Percentiles rank a stretch among this genome's conserved stretches.
phyloP scores from a whole-genome alignment of 2,113 vertebrate genomes.

The Lycaon pictus region DNA sequence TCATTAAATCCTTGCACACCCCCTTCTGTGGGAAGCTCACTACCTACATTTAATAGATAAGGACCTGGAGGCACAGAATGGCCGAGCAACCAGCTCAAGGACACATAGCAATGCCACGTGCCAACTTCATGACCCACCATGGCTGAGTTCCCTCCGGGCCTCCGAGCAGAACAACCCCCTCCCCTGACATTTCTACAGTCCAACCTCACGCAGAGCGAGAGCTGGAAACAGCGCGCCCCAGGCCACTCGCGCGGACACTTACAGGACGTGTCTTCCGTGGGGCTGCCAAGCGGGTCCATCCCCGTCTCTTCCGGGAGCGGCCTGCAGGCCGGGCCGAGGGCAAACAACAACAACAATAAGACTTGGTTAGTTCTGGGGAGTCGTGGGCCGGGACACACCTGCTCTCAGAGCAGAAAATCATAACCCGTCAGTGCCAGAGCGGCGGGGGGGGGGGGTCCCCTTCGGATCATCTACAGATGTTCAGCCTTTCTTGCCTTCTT shows the following conservation, averaged over 20 bases:
- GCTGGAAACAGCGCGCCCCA: fast-evolving
- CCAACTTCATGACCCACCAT: fast-evolving
- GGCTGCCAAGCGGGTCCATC: constrained; percentile 92
- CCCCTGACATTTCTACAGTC: not conserved
- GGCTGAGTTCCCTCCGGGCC: not conserved
- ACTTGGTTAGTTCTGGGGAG: not conserved
- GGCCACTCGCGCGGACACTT: constrained; percentile 80
- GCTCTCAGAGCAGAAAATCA: not conserved
- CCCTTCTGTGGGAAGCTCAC: not conserved
- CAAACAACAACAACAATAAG: not conserved
- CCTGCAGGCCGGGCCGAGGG: constrained; percentile 78
- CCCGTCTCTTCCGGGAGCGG: constrained; percentile 94
- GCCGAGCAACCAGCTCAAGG: not conserved
- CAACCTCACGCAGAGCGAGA: not conserved
- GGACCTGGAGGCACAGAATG: not conserved
- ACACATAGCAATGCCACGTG: not conserved
- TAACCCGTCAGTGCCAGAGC: fast-evolving
- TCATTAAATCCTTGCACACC: not conserved
- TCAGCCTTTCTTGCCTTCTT: not conserved
- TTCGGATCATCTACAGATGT: not conserved
- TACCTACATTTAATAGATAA: not conserved
- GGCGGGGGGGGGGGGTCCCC: not conserved
- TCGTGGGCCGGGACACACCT: not conserved
- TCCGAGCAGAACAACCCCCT: not conserved
- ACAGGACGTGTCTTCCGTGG: constrained; percentile 92